Percentiles rank a stretch among this genome's conserved stretches.
Evolutionary conservation across 2,797 vertebrate species (phyloP).

Genomic region (Hipposideros larvatus): DNA sequence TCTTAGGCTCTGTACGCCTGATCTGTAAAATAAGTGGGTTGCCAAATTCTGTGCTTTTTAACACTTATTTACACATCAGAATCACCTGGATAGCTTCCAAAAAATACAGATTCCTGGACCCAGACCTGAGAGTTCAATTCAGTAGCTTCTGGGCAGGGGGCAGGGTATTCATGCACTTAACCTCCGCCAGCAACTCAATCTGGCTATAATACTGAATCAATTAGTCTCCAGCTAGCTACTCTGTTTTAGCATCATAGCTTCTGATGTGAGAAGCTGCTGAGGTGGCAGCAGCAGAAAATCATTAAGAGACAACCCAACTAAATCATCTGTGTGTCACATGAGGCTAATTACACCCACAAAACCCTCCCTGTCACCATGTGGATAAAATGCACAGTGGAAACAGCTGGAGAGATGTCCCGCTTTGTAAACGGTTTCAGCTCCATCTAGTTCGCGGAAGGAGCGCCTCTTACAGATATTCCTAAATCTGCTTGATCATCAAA

Average conservation of each 20-base stretch:
- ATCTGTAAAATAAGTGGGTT: neutral
- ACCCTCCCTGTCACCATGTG: neutral
- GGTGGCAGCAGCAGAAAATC: neutral
- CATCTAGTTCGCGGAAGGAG: neutral
- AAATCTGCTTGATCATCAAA: neutral
- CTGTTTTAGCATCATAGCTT: neutral
- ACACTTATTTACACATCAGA: neutral
- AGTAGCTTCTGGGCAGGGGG: neutral
- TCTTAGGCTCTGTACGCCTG: neutral
- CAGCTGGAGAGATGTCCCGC: neutral
- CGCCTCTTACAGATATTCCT: neutral
- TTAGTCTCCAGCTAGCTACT: neutral
- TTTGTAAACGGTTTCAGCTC: neutral
- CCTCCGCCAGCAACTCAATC: neutral
- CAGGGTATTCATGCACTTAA: neutral
- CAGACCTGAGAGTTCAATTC: neutral
- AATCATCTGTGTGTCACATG: conserved; percentile 13
- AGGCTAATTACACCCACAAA: neutral
- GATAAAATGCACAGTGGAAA: rapidly evolving
- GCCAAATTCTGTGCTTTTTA: neutral
- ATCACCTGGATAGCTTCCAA: neutral
- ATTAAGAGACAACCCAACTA: neutral
- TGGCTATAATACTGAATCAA: neutral
- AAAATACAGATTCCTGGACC: neutral
- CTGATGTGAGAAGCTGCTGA: neutral